Base-by-base conservation (phyloP, 2,888 invertebrate species). In the Portevinia maculata region DNA sequence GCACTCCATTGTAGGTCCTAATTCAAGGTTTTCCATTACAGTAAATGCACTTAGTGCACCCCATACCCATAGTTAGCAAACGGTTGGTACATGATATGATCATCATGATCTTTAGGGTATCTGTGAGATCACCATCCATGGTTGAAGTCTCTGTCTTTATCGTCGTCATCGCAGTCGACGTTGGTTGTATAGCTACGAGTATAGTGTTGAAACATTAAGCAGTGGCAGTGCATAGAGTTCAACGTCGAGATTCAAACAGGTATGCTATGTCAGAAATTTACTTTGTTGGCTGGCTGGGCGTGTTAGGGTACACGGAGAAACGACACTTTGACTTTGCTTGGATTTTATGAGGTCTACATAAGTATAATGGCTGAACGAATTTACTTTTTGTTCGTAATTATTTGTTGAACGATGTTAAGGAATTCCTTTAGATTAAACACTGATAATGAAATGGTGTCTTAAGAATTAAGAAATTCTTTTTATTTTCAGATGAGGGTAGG, bases 241-340 rank as follows among this genome's bases (percentile, higher is more conserved):
- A 73, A 73, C 37, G 24, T 53, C 59, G 52, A 71, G 34, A 71
- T 65, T 53, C 52, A 4, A 53, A 73, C 73, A 73, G 67, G 73
- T 59, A 64, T 55, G 55, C 48, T 4, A 50, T 74, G 62, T 53
- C 59, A 67, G 71, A 67, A 9, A 71, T 60, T 55, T 79, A 81
- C 39, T 67, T 79, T 30, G 85, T 85, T 57, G 85, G 85, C 83
- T 11, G n/a, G 86, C 84, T 85, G 85, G 85, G 65, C 70, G 70
- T 81, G 64, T 59, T 50, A 64, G 30, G 44, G 13, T 71, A 78
- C 79, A 69, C 15, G 79, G 53, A 48, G 65, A 71, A 71, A 53
- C 76, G 70, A 81, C 81, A 81, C 81, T 70, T 87, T 87, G 75
- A 79, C 73, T 83, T 78, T 83, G 73, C 46, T 37, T 65, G 41